These are phyloP conservation scores for Botrylloides violaceus DNA, from an alignment of 23 tunicate species.

Conservation along the genomic window DNA sequence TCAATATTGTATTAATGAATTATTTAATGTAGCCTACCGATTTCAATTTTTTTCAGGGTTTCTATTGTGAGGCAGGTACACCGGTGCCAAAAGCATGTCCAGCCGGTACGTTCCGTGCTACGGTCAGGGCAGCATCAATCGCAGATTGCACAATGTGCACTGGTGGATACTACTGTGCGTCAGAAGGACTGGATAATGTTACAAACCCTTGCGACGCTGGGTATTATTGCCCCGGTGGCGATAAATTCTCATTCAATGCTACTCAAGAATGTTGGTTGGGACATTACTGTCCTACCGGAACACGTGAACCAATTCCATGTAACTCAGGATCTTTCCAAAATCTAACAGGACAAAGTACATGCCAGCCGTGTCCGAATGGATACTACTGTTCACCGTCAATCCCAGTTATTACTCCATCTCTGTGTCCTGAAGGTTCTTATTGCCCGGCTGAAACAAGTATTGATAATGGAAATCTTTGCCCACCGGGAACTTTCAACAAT, in stretches of 20 bases:
- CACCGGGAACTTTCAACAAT: slow-evolving; percentile 27
- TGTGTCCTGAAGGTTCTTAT: slow-evolving; percentile 69
- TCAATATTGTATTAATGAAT: no score
- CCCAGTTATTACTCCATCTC: slow-evolving; percentile 18
- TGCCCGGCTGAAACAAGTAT: slow-evolving; percentile 34
- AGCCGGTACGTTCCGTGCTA: slow-evolving; percentile 1
- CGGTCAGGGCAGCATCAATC: slow-evolving; percentile 9
- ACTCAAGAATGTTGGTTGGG: slow-evolving; percentile 49
- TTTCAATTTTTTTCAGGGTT: slow-evolving; percentile 33
- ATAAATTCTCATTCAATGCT: slow-evolving; percentile 16
- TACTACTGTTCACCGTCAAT: slow-evolving; percentile 23
- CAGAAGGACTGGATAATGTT: slow-evolving; percentile 30
- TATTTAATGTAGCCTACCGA: slow-evolving; percentile 31
- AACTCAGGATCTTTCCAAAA: slow-evolving; percentile 66
- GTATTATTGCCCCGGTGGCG: slow-evolving; percentile 71
- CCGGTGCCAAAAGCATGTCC: slow-evolving; percentile 17
- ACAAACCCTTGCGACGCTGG: slow-evolving; percentile 61
- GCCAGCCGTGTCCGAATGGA: slow-evolving; percentile 33
- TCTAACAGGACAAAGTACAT: slow-evolving; percentile 28
- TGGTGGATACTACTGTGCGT: slow-evolving; percentile 53
- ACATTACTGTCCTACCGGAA: slow-evolving; percentile 63
- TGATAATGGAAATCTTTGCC: slow-evolving; percentile 24
- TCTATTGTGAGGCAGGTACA: slow-evolving; percentile 14
- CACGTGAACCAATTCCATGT: slow-evolving; percentile 48
- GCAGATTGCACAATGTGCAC: slow-evolving; percentile 45